Percentiles rank a stretch among this genome's conserved stretches.
phyloP scores from a whole-genome alignment of 2,888 invertebrate species.

The Lydus trimaculatus region DNA sequence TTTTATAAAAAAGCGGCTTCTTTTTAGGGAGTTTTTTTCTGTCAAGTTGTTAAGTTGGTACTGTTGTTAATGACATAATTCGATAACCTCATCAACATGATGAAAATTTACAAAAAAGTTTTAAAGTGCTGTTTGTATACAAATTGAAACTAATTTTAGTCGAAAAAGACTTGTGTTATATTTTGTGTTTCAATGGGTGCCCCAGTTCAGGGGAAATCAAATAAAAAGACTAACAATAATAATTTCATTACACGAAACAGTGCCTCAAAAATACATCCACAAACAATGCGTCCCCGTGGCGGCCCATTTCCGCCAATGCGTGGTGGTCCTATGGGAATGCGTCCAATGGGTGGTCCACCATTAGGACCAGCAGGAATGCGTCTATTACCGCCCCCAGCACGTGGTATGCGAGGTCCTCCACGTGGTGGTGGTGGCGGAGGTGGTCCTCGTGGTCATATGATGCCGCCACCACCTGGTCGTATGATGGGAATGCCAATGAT shows the following conservation, averaged over 20 bases:
- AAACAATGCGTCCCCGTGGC: conserved; percentile 38
- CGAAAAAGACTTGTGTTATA: neutral
- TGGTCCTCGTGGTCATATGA: conserved; percentile 39
- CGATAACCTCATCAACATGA: neutral
- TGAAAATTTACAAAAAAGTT: neutral
- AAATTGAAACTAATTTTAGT: neutral
- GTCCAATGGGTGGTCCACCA: conserved; percentile 45
- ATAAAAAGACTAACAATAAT: conserved; percentile 32
- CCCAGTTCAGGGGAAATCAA: conserved; percentile 43
- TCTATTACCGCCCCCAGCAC: conserved; percentile 24
- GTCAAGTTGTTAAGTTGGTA: neutral
- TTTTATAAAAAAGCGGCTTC: neutral
- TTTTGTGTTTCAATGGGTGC: conserved; percentile 42
- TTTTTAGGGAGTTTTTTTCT: neutral
- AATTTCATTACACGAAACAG: conserved; percentile 38
- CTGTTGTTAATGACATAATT: neutral
- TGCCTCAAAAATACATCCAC: conserved; percentile 39
- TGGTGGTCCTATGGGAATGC: conserved; percentile 45
- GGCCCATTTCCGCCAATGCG: conserved; percentile 43
- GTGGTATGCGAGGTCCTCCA: conserved; percentile 39
- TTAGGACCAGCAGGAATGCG: conserved; percentile 29
- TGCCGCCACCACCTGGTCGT: conserved; percentile 25
- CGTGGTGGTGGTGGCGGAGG: conserved; percentile 27
- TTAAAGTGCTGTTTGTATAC: neutral
- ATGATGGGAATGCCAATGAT: conserved; percentile 39